A percentile compares a stretch with the other conserved stretches of the same genome.
Conservation (phyloP, 2,113 vertebrate species). For the Callospermophilus lateralis region DNA sequence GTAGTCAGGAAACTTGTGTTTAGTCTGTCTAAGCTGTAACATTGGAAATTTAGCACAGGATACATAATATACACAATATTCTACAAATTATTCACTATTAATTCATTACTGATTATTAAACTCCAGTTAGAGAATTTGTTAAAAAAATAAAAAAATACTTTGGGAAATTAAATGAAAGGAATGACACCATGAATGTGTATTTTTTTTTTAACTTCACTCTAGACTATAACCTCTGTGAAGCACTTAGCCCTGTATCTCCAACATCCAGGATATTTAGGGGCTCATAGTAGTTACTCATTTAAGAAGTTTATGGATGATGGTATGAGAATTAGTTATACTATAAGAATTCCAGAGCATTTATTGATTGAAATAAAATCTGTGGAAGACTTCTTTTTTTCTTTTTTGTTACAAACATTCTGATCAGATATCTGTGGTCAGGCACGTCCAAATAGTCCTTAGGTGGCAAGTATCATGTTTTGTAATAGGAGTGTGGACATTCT, state of each 20-base stretch:
- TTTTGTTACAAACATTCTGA: neutral
- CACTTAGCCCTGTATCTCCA: neutral
- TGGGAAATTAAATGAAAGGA: neutral
- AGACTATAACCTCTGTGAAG: neutral
- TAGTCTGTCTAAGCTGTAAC: neutral
- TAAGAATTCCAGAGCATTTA: neutral
- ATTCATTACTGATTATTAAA: slow-evolving; percentile 10
- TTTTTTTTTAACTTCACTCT: neutral
- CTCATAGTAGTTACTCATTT: neutral
- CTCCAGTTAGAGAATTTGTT: neutral
- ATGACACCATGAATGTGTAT: neutral
- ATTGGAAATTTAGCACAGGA: neutral
- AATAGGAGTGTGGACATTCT: neutral
- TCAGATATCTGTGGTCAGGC: neutral
- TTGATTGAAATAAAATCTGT: neutral
- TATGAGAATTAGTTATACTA: neutral
- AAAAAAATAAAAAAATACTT: neutral
- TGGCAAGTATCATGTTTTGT: neutral
- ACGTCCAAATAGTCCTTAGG: neutral
- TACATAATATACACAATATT: neutral
- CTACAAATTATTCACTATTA: neutral
- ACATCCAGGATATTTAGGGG: neutral
- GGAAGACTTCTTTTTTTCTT: neutral
- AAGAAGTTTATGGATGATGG: neutral
- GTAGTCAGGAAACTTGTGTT: neutral